Evolutionary conservation across 2,113 vertebrate genomes (phyloP).

Genomic region (Phylloscopus trochiloides): DNA sequence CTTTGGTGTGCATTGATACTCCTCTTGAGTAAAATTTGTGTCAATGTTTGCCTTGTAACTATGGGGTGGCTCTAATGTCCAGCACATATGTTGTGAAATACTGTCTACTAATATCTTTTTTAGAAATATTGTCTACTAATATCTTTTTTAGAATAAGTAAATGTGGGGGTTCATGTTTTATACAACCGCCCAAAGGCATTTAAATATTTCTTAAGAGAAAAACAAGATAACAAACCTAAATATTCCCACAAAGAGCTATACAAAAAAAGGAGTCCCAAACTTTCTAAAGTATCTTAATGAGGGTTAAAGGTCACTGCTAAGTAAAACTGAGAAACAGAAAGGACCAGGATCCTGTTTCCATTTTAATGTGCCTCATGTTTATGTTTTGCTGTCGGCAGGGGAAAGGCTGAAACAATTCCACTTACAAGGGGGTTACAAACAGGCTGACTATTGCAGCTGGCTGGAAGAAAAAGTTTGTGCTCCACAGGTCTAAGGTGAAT

Average conservation of each 20-base stretch:
- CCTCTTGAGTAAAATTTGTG: not conserved
- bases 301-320: conserved; percentile 79
- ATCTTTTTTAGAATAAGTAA: conserved; percentile 11
- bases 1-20: not conserved
- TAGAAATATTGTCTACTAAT: not conserved
- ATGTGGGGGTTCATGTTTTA: not conserved
- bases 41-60: not conserved
- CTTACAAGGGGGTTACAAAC: conserved; percentile 71
- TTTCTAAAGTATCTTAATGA: conserved; percentile 77
- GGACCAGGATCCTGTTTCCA: conserved; percentile 81
- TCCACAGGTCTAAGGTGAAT: conserved; percentile 53
- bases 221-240: conserved; percentile 69
- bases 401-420: conserved; percentile 77
- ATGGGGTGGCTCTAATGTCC: not conserved
- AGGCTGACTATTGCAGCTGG: conserved; percentile 64
- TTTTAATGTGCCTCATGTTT: conserved; percentile 78
- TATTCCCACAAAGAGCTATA: conserved; percentile 69
- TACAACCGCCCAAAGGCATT: conserved; percentile 38
- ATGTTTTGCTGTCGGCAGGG: conserved; percentile 73
- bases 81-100: not conserved
- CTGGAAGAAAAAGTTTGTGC: conserved; percentile 60
- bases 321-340: conserved; percentile 78
- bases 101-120: not conserved
- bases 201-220: conserved; percentile 59
- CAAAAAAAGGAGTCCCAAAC: conserved; percentile 65